These are phyloP conservation scores for Pachyrhynchus sulphureomaculatus DNA, from an alignment of 1,140 invertebrate species.

Conservation along the genomic window DNA sequence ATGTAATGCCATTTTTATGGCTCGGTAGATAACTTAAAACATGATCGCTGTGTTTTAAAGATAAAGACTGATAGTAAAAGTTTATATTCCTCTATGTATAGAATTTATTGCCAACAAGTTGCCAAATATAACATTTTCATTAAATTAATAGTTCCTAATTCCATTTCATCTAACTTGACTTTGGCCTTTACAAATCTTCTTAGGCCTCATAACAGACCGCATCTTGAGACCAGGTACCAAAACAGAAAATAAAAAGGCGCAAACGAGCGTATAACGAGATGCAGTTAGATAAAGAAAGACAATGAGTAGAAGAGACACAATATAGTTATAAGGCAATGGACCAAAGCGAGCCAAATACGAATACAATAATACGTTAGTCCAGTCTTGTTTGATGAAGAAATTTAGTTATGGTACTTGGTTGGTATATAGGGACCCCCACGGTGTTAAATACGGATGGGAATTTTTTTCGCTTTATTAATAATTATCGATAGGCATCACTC, in stretches of 20 bases:
- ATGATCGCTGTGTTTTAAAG: too few relatives aligned
- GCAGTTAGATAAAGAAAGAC: conserved; percentile 8
- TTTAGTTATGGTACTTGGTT: not conserved
- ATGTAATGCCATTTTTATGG: too few relatives aligned
- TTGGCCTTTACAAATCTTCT: not conserved
- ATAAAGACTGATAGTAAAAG: too few relatives aligned
- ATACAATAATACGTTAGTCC: not conserved
- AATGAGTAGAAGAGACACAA: not conserved
- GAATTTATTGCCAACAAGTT: too few relatives aligned
- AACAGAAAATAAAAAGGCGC: conserved; percentile 9
- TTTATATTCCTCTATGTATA: too few relatives aligned
- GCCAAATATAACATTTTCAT: too few relatives aligned
- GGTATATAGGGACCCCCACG: too few relatives aligned
- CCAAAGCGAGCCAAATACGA: not conserved
- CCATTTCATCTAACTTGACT: not conserved
- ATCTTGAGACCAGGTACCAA: not conserved
- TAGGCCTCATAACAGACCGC: not conserved
- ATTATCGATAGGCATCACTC: too few relatives aligned
- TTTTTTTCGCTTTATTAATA: too few relatives aligned
- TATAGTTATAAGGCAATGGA: conserved; percentile 5
- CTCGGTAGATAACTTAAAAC: too few relatives aligned
- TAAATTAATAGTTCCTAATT: too few relatives aligned
- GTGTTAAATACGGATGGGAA: too few relatives aligned
- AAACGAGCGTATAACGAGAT: conserved; percentile 22
- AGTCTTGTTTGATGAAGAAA: not conserved